phyloP scores from a whole-genome alignment of 2,888 invertebrate genomes.

The Coleophora deauratella region DNA sequence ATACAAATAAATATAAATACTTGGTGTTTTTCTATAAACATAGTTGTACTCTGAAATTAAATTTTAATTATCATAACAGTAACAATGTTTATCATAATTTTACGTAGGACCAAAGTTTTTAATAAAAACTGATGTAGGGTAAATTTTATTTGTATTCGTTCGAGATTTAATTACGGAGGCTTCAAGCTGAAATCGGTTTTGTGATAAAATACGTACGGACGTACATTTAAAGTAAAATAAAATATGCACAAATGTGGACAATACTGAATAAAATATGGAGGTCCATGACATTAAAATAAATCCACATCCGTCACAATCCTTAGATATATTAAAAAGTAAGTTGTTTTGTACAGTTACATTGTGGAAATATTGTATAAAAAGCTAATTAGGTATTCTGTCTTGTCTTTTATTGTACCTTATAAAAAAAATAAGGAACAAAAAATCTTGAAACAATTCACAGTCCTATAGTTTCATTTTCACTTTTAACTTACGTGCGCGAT shows the following conservation, averaged over 20 bases:
- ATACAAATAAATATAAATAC: conserved; percentile 35
- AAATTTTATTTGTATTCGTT: conserved; percentile 12
- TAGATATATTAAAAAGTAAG: conserved; percentile 7
- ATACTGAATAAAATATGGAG: conserved; percentile 57
- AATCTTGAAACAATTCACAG: too few relatives aligned
- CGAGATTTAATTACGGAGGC: conserved; percentile 23
- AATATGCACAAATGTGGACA: conserved; percentile 68
- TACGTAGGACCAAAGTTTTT: conserved; percentile 44
- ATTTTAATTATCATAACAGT: conserved; percentile 4
- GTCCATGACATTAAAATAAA: conserved; percentile 58
- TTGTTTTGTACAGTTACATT: neutral
- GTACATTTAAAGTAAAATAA: conserved; percentile 41
- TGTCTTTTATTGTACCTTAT: too few relatives aligned
- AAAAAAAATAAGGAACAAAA: too few relatives aligned
- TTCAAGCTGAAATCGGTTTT: conserved; percentile 43
- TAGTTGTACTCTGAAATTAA: conserved; percentile 35
- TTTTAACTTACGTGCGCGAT: too few relatives aligned
- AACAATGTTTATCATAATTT: conserved; percentile 6
- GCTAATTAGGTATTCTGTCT: too few relatives aligned
- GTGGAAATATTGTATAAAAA: too few relatives aligned
- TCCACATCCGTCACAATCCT: conserved; percentile 55
- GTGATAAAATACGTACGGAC: conserved; percentile 51
- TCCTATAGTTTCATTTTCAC: too few relatives aligned
- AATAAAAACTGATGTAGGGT: conserved; percentile 16
- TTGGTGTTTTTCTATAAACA: conserved; percentile 47